Evolutionary conservation across 2,888 invertebrate species (phyloP), one percentile per base, ranked within the genome.

Genomic region (Idaea biselata): DNA sequence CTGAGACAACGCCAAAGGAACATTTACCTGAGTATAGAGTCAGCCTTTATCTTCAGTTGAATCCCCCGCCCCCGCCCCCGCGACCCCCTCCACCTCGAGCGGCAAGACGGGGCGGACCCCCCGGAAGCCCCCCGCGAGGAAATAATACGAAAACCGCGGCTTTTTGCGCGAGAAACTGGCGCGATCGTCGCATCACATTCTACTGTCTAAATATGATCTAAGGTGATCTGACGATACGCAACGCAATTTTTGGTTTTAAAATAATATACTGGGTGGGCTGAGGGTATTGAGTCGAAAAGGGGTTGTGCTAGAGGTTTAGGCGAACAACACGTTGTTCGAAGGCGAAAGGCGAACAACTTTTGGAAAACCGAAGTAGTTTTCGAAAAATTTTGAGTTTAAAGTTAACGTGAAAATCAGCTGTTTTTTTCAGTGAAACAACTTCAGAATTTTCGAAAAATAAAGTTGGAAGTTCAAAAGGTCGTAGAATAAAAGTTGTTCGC

Each of bases 91-190:
- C 16, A 90, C 93, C 25, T 91, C 93, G 33, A 89, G 91, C 60
- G 93, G 91, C 65, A 91, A 91, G 70, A 80, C 88, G 33, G 87
- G 89, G 1, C 90, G 93, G 76, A 86, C 92, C 72, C 90, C 92
- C 65, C 78, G 91, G 59, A 91, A 91, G 70, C 87, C 91, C 70
- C 88, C 91, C 65, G 78, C 86, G 64, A 81, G 89, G 77, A 90
- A 91, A 88, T 91, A 90, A 88, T 86, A 83, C 78, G 66, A 66
- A 70, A 63, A 57, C 63, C 67, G 63, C 59, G 58, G 14, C 44
- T 44, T 44, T 44, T 44, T 8, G 44, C 63, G 58, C 58, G 55
- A 59, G 44, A 44, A 44, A 69, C 67, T 65, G 64, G 44, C 44
- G 44, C 44, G 44, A 44, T 44, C 14, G 44, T 44, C 44, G 44